Percentiles rank a stretch among this genome's conserved stretches.
phyloP scores from a whole-genome alignment of 2,888 invertebrate genomes.

The Cacoxenus indagator region DNA sequence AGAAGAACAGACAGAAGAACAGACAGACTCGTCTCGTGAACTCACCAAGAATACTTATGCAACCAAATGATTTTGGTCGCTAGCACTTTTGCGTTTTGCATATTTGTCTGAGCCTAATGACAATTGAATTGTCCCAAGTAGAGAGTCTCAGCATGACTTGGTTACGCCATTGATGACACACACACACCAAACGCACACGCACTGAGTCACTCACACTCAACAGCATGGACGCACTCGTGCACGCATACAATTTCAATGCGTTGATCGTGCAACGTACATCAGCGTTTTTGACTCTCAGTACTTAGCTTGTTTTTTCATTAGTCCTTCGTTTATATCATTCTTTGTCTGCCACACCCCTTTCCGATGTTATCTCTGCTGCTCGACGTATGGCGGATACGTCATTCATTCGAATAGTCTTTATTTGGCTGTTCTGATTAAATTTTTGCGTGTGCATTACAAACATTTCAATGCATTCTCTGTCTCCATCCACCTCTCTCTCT shows the following conservation, averaged over 20 bases:
- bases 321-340: no score
- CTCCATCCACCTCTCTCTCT: background rate
- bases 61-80: background rate
- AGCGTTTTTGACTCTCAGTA: no score
- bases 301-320: no score
- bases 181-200: no score
- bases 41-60: no score
- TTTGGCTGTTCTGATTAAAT: background rate
- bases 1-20: no score
- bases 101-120: background rate
- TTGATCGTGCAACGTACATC: no score
- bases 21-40: no score
- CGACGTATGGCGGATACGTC: background rate
- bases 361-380: background rate
- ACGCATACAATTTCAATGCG: background rate
- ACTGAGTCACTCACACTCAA: background rate
- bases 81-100: background rate
- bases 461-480: background rate
- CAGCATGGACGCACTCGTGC: background rate
- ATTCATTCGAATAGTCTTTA: background rate
- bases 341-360: background rate
- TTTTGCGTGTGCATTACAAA: background rate
- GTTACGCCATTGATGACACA: background rate
- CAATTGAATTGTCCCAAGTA: slow-evolving; percentile 5
- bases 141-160: background rate